Conservation (phyloP, 35 echinoderm and acorn worm genomes). For the Diadema setosum region DNA sequence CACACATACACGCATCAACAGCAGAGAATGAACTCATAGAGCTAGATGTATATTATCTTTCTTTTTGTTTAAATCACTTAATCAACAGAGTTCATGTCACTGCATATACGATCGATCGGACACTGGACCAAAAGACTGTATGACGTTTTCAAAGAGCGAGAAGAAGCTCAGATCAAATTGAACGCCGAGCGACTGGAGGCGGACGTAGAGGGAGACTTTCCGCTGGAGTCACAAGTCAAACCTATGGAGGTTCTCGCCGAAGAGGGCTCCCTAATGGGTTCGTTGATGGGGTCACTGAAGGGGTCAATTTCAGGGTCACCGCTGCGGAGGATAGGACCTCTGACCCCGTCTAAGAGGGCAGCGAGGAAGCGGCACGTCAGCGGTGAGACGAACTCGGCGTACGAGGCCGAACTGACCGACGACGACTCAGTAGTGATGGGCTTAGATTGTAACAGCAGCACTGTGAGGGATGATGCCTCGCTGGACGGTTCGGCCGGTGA, state of each 20-base stretch:
- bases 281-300: background rate
- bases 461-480: background rate
- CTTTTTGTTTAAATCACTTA: too few species aligned
- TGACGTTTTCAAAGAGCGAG: conserved; percentile 31
- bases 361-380: background rate
- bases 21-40: too few species aligned
- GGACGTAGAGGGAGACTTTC: background rate
- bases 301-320: background rate
- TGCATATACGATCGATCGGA: conserved; percentile 82
- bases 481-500: background rate
- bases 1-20: too few species aligned
- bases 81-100: conserved; percentile 66
- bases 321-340: background rate
- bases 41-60: too few species aligned
- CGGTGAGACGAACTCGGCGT: background rate
- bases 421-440: background rate
- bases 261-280: conserved; percentile 29
- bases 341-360: background rate
- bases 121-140: conserved; percentile 82
- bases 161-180: background rate
- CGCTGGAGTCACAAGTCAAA: background rate
- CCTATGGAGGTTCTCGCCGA: conserved; percentile 46
- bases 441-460: background rate
- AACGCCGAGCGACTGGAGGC: background rate
- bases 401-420: background rate